Evolutionary conservation across 2,113 vertebrate species (phyloP).

Genomic region (Trematocara marginatum): DNA sequence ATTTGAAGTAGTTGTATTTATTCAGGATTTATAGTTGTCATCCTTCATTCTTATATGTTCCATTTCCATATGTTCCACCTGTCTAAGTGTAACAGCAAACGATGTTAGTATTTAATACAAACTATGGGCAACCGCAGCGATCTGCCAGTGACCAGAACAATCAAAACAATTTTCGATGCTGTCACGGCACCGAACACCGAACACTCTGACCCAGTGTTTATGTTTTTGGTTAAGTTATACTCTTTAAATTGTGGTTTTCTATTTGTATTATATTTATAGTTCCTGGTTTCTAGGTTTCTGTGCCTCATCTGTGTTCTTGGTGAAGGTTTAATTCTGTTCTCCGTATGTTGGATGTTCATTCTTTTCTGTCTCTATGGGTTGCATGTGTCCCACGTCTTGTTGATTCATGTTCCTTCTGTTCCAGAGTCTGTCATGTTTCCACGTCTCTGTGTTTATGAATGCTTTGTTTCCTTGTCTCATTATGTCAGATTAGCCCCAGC

Average conservation of each 20-base stretch:
- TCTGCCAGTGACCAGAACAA: background rate
- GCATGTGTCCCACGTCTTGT: background rate
- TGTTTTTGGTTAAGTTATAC: background rate
- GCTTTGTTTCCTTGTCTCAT: background rate
- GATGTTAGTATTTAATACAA: background rate
- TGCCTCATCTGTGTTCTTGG: background rate
- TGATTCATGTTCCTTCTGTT: background rate
- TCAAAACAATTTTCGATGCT: accelerated
- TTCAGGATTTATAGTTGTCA: background rate
- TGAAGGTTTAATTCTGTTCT: background rate
- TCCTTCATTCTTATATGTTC: background rate
- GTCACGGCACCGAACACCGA: background rate
- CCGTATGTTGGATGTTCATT: accelerated
- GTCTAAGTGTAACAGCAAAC: background rate
- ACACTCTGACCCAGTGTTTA: background rate
- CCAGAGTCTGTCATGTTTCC: background rate
- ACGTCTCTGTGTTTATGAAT: background rate
- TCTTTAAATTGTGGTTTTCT: background rate
- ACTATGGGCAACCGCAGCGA: accelerated
- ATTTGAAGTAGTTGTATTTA: background rate
- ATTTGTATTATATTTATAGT: background rate
- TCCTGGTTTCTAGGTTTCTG: background rate
- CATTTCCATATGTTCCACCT: background rate
- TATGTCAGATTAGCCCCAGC: background rate
- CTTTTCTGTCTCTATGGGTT: background rate